These are phyloP conservation scores for Tamandua tetradactyla DNA, from an alignment of 2,797 vertebrate genomes.

Conservation along the genomic window DNA sequence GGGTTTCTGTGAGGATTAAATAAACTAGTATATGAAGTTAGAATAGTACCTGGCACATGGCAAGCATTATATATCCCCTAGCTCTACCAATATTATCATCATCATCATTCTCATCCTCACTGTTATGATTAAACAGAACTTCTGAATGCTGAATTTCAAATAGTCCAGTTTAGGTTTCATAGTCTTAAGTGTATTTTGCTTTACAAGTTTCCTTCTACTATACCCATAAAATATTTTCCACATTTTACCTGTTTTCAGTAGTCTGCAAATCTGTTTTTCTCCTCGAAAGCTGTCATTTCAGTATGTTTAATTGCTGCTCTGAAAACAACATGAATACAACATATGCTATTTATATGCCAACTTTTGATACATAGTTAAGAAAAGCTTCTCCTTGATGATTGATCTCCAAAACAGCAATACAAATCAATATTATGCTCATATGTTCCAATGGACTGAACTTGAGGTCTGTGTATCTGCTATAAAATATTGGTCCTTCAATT, in stretches of 20 bases:
- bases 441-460: constrained; percentile 27
- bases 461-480: constrained; percentile 63
- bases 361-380: constrained; percentile 3
- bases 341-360: neutral
- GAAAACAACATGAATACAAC: neutral
- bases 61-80: neutral
- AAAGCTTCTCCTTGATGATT: constrained; percentile 48
- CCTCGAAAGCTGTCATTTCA: neutral
- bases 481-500: constrained; percentile 73
- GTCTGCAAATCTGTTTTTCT: neutral
- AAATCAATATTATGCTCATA: constrained; percentile 40
- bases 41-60: no score
- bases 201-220: neutral
- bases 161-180: neutral
- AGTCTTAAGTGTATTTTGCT: neutral
- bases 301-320: neutral
- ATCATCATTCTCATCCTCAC: no score
- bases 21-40: neutral
- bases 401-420: constrained; percentile 27
- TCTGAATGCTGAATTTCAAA: neutral
- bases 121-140: neutral
- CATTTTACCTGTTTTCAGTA: neutral
- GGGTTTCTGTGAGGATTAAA: neutral
- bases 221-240: neutral
- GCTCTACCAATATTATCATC: no score